Evolutionary conservation across 1,140 invertebrate species (phyloP).

Genomic region (Mylabris phalerata): DNA sequence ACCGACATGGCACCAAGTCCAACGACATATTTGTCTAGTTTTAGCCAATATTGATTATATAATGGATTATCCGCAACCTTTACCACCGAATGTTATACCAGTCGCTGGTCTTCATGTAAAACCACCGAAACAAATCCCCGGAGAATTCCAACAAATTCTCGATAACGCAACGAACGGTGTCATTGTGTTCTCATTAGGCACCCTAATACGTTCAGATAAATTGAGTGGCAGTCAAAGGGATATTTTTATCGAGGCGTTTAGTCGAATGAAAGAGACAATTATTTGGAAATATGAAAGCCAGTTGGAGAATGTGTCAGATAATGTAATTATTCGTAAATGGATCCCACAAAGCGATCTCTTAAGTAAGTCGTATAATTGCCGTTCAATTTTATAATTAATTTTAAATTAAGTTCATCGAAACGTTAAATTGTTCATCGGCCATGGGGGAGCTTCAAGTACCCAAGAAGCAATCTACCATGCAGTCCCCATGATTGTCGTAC

Average conservation of each 20-base stretch:
- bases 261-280: conserved; percentile 36
- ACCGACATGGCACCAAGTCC: conserved; percentile 1
- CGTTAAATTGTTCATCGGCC: conserved; percentile 44
- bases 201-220: conserved; percentile 37
- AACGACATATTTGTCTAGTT: background rate
- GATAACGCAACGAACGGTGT: conserved; percentile 40
- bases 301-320: conserved; percentile 41
- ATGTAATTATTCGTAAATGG: conserved; percentile 48
- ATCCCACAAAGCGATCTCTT: conserved; percentile 44
- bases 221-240: conserved; percentile 33
- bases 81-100: conserved; percentile 47
- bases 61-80: conserved; percentile 37
- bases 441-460: conserved; percentile 47
- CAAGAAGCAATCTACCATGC: conserved; percentile 48
- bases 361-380: background rate
- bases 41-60: conserved; percentile 23
- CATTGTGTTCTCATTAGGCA: conserved; percentile 27
- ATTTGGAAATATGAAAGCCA: conserved; percentile 45
- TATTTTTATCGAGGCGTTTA: conserved; percentile 40
- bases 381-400: no score
- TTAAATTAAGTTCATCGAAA: conserved; percentile 35
- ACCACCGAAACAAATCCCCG: conserved; percentile 33
- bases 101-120: conserved; percentile 50
- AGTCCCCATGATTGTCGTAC: conserved; percentile 46
- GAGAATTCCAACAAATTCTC: conserved; percentile 32